These are phyloP conservation scores for Brachionus sp. DNA, from an alignment of 1,140 invertebrate species.

Conservation along the genomic window DNA sequence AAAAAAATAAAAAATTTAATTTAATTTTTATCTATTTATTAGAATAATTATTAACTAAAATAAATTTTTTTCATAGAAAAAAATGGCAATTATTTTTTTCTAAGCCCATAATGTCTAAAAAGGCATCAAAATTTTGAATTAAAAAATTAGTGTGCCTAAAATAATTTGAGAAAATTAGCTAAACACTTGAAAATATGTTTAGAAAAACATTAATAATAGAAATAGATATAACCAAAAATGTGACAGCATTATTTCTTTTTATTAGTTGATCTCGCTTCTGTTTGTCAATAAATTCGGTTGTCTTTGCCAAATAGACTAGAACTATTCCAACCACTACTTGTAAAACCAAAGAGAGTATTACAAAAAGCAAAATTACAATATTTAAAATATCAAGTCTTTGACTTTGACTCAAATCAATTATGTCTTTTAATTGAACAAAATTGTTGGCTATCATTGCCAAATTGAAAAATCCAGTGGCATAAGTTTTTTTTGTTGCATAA, in stretches of 20 bases:
- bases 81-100: too few relatives aligned
- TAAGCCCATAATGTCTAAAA: too few relatives aligned
- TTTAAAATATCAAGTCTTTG: background rate
- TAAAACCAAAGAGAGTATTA: background rate
- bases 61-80: too few relatives aligned
- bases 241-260: conserved; percentile 34
- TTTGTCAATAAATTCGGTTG: conserved; percentile 14
- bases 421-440: conserved; percentile 33
- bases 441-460: conserved; percentile 38
- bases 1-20: too few relatives aligned
- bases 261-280: conserved; percentile 15
- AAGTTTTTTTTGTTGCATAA: conserved; percentile 40
- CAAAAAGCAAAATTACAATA: background rate
- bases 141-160: too few relatives aligned
- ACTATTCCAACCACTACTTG: conserved; percentile 21
- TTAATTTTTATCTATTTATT: too few relatives aligned
- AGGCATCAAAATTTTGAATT: too few relatives aligned
- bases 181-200: conserved; percentile 14
- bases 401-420: background rate
- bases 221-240: conserved; percentile 7
- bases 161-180: background rate
- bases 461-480: conserved; percentile 42
- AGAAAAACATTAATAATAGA: conserved; percentile 44
- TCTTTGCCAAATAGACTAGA: conserved; percentile 35
- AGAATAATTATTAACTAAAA: too few relatives aligned